These are phyloP conservation scores for Aulostomus chinensis DNA, from an alignment of 2,797 vertebrate species.

Conservation along the genomic window DNA sequence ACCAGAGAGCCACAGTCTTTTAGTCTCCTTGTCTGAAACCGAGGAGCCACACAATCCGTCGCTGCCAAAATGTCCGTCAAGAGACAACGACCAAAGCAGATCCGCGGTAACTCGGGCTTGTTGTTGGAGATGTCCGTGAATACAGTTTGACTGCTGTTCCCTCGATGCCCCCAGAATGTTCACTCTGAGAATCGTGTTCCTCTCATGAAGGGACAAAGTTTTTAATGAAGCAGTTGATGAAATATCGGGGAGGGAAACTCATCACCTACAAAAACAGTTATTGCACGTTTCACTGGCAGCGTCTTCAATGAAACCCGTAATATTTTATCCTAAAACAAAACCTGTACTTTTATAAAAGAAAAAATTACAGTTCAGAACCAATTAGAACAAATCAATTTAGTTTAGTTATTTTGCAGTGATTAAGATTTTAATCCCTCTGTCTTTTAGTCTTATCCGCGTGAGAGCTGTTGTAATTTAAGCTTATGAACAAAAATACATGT, in stretches of 20 bases:
- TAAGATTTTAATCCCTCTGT: conserved; percentile 35
- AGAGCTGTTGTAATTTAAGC: conserved; percentile 23
- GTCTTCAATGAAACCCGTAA: too few relatives aligned
- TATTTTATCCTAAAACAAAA: too few relatives aligned
- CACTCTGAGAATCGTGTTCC: conserved; percentile 22
- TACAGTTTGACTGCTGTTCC: conserved; percentile 33
- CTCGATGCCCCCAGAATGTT: conserved; percentile 16
- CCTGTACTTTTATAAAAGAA: too few relatives aligned
- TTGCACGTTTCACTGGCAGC: too few relatives aligned
- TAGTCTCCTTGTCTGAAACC: conserved; percentile 81
- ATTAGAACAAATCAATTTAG: too few relatives aligned
- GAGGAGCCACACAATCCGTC: conserved; percentile 79
- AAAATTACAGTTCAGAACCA: conserved; percentile 33
- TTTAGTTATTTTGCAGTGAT: conserved; percentile 34
- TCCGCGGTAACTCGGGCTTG: conserved; percentile 65
- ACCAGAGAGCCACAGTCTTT: conserved; percentile 82
- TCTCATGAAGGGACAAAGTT: too few relatives aligned
- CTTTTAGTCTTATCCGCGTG: conserved; percentile 29
- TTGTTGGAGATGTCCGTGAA: conserved; percentile 21
- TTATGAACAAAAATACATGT: conserved; percentile 49
- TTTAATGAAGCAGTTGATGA: too few relatives aligned
- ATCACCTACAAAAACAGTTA: too few relatives aligned
- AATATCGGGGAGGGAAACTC: too few relatives aligned
- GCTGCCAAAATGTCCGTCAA: conserved; percentile 86
- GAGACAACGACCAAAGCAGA: conserved; percentile 78